Percentiles rank a stretch among this genome's conserved stretches.
Conservation (phyloP, 2,888 invertebrate genomes). For the Diarsia rubi region DNA sequence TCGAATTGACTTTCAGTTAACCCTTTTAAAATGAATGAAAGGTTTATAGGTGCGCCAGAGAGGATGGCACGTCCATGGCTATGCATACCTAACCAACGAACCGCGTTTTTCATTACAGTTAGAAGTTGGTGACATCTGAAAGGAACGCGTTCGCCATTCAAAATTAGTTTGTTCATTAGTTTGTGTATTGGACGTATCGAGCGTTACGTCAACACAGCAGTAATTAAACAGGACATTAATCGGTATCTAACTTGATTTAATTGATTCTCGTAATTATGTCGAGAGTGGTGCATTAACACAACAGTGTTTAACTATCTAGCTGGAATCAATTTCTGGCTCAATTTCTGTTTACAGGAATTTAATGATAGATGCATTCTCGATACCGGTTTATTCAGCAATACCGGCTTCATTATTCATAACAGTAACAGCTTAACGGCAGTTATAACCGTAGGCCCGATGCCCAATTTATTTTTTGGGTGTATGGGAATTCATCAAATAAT, state of each 20-base stretch:
- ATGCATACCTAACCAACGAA: slow-evolving; percentile 27
- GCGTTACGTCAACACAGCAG: background rate
- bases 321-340: background rate
- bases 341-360: background rate
- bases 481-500: too few species aligned
- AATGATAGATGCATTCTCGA: background rate
- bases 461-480: too few species aligned
- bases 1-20: slow-evolving; percentile 6
- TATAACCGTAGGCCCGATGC: background rate
- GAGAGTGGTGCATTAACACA: background rate
- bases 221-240: background rate
- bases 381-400: background rate
- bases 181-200: slow-evolving; percentile 13
- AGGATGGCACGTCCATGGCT: background rate
- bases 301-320: background rate
- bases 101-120: slow-evolving; percentile 44
- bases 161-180: slow-evolving; percentile 52
- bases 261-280: background rate
- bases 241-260: background rate
- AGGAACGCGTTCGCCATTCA: slow-evolving; percentile 7
- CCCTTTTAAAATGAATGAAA: slow-evolving; percentile 30
- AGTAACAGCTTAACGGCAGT: too few species aligned
- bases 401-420: background rate
- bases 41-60: background rate
- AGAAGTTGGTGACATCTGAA: slow-evolving; percentile 44